Conservation (phyloP, 2,888 invertebrate genomes). For the Loripinus fragilis region DNA sequence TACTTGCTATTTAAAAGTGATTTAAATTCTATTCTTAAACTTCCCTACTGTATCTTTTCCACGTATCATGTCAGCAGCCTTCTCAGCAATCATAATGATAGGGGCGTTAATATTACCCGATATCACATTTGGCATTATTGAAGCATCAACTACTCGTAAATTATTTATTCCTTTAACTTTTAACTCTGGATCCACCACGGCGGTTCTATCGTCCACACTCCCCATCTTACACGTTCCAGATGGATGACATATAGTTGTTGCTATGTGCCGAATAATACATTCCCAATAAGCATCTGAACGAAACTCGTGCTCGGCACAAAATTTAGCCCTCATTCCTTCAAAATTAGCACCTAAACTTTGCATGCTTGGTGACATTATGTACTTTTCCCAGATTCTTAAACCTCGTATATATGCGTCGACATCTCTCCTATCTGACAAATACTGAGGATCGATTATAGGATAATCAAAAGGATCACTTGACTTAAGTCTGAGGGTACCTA, state of each 20-base stretch:
- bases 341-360: slow-evolving; percentile 44
- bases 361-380: slow-evolving; percentile 41
- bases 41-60: neutral
- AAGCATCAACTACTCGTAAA: slow-evolving; percentile 44
- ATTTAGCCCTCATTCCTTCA: slow-evolving; percentile 38
- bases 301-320: slow-evolving; percentile 29
- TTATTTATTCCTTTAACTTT: slow-evolving; percentile 53
- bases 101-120: slow-evolving; percentile 48
- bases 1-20: too few species aligned
- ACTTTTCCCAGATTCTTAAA: slow-evolving; percentile 27
- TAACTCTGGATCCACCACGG: slow-evolving; percentile 87
- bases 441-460: slow-evolving; percentile 33
- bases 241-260: slow-evolving; percentile 85
- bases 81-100: slow-evolving; percentile 45
- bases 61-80: slow-evolving; percentile 44
- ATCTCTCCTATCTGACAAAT: slow-evolving; percentile 25
- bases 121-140: slow-evolving; percentile 36
- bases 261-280: slow-evolving; percentile 40
- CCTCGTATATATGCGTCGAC: slow-evolving; percentile 18
- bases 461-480: slow-evolving; percentile 36
- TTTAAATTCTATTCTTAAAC: neutral
- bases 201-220: slow-evolving; percentile 78
- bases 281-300: slow-evolving; percentile 49
- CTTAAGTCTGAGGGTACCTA: slow-evolving; percentile 11
- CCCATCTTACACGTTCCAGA: slow-evolving; percentile 91